Base-by-base conservation (phyloP, 2,888 invertebrate genomes). In the Hartigia nigra region DNA sequence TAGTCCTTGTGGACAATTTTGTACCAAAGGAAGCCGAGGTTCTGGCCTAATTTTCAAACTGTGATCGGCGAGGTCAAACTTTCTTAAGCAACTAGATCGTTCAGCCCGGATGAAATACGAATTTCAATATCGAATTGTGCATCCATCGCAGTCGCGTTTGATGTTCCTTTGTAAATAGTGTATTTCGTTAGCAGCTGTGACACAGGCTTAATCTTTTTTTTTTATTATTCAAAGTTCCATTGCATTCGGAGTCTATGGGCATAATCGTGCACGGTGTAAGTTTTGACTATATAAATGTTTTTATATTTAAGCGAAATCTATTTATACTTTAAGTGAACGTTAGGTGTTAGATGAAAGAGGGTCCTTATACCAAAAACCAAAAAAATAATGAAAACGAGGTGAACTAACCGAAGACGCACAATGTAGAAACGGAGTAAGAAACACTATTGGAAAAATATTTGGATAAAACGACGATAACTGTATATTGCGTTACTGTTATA, bases 331-430 rank as follows among this genome's bases (percentile, higher is more conserved):
- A 78, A 75, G 81, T 87, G 78, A 86, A 84, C 84, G 87, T 87
- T 87, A 87, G 87, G 82, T 84, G 78, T 80, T 85, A 86, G 87
- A 82, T 82, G 55, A 23, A 55, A 55, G 55, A 55, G 55, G 23
- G 82, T 86, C 86, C 85, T 84, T 86, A 84, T 86, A 86, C 80
- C 82, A 84, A 86, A 86, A 84, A 79, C 36, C 69, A 35, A 70
- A n/a, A 79, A 77, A 55, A 23, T 5, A 55, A 55, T 2, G 23
- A 55, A 55, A 55, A 9, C 9, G 23, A 55, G 23, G 23, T 23
- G 9, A 55, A 9, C 23, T 9, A 23, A 55, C 55, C 9, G 55
- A 55, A 55, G 23, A 2, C 55, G 55, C 55, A 55, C 55, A 85
- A 83, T 82, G 78, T 85, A 81, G 74, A 82, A 81, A 82, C 79